Base-by-base conservation (phyloP, 2,888 invertebrate genomes). In the Neoitamus cyanurus region DNA sequence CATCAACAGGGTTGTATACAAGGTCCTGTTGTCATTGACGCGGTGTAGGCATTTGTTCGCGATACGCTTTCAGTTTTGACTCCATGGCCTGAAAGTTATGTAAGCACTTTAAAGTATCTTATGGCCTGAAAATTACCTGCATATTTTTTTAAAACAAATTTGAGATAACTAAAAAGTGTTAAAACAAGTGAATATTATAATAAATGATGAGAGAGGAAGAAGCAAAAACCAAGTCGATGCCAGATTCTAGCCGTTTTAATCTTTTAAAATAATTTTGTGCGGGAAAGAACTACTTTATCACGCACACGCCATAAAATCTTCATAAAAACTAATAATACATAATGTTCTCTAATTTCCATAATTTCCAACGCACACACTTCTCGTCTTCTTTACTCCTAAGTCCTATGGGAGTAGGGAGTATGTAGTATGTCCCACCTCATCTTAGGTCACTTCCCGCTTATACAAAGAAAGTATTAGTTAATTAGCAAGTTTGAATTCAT, bases 21-120 rank as follows among this genome's bases (percentile, higher is more conserved):
- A 83, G 72, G 87, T 85, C 86, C 87, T 89, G 88, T 88, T 89
- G 90, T 90, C 90, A 90, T 89, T 90, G 90, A 11, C 90, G 89
- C 86, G 91, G 91, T 85, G 89, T 88, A 83, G 89, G 90, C 34
- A 89, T 89, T 86, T 90, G 90, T 85, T 91, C 90, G 70, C 91
- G 90, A 87, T 91, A 91, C 83, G 90, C 90, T 88, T 91, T 91
- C 87, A 91, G 88, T 86, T 91, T 91, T 75, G 91, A 90, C 87
- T 91, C 91, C 90, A 91, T 91, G 73, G 91, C 89, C 91, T 91
- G 88, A 11, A 88, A 90, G 83, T 80, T 58, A 58, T 58, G 25
- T 25, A 58, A 58, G 15, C 20, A 20, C 9, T 58, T 58, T 58
- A 58, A 58, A 58, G 58, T 20, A 58, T 58, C 58, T 20, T 25